Percentiles rank a stretch among this genome's conserved stretches.
These are phyloP conservation scores for Hiodon alosoides DNA, from an alignment of 2,113 vertebrate genomes.

Conservation along the genomic window DNA sequence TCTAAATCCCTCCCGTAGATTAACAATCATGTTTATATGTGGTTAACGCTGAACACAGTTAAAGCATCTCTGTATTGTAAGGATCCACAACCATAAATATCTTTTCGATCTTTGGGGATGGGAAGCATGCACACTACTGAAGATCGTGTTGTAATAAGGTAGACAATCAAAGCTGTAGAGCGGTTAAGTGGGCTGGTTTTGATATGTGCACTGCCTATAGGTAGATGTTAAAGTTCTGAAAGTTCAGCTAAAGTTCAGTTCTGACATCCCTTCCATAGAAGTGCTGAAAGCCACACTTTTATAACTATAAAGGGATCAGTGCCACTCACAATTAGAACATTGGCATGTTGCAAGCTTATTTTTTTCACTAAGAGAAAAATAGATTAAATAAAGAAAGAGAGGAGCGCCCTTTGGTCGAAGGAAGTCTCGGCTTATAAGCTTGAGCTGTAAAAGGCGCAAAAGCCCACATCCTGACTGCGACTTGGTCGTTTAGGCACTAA, in stretches of 20 bases:
- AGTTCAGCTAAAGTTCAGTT: too few species aligned
- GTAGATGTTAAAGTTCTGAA: too few species aligned
- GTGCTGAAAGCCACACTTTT: too few species aligned
- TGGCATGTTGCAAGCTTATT: neutral
- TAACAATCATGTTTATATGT: constrained; percentile 61
- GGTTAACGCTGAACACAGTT: constrained; percentile 65
- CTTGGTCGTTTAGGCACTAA: constrained; percentile 76
- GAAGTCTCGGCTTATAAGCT: too few species aligned
- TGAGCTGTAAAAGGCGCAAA: too few species aligned
- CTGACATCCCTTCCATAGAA: too few species aligned
- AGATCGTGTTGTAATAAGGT: constrained; percentile 28
- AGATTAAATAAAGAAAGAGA: neutral
- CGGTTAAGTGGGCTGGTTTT: neutral
- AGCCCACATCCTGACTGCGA: constrained; percentile 48
- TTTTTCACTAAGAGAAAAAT: neutral
- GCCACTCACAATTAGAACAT: too few species aligned
- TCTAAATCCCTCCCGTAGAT: constrained; percentile 72
- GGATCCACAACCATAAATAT: constrained; percentile 38
- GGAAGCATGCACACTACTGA: constrained; percentile 11
- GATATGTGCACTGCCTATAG: too few species aligned
- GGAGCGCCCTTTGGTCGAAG: too few species aligned
- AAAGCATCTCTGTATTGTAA: constrained; percentile 79
- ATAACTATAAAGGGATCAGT: too few species aligned
- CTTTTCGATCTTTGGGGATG: constrained; percentile 40
- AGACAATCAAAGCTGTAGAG: neutral